Conservation (phyloP, 1,140 invertebrate species). For the Drosophila subpulchrella region DNA sequence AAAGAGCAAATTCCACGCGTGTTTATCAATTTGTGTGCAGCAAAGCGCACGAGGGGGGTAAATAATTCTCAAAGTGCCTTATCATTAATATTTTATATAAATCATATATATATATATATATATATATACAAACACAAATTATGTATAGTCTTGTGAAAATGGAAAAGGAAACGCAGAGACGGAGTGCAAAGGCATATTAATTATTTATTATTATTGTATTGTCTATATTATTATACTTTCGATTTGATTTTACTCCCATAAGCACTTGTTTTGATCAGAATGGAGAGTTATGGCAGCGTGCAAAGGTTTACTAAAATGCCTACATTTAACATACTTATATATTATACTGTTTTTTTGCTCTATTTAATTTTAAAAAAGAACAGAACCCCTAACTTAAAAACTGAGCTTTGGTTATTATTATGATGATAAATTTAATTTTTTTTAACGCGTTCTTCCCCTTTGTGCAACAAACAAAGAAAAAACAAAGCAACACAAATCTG, state of each 20-base stretch:
- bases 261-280: conserved; percentile 32
- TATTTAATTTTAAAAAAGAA: conserved; percentile 28
- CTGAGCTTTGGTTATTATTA: conserved; percentile 49
- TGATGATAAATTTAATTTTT: conserved; percentile 22
- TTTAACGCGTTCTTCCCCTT: conserved; percentile 60
- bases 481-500: conserved; percentile 9
- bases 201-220: conserved; percentile 72
- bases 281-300: conserved; percentile 35
- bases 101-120: conserved; percentile 19
- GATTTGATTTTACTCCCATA: conserved; percentile 40
- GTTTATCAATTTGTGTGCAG: conserved; percentile 22
- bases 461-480: conserved; percentile 54
- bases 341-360: conserved; percentile 31
- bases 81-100: conserved; percentile 68
- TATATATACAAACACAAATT: conserved; percentile 23
- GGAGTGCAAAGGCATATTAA: conserved; percentile 43
- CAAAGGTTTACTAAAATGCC: conserved; percentile 33
- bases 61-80: conserved; percentile 80
- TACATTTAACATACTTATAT: conserved; percentile 31
- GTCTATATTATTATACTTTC: conserved; percentile 49
- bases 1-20: conserved; percentile 21
- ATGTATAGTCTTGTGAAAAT: conserved; percentile 45
- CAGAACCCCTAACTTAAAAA: conserved; percentile 29
- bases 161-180: conserved; percentile 21
- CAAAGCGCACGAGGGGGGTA: conserved; percentile 37